phyloP scores from a whole-genome alignment of 2,797 vertebrate genomes.

The Gila robusta region DNA sequence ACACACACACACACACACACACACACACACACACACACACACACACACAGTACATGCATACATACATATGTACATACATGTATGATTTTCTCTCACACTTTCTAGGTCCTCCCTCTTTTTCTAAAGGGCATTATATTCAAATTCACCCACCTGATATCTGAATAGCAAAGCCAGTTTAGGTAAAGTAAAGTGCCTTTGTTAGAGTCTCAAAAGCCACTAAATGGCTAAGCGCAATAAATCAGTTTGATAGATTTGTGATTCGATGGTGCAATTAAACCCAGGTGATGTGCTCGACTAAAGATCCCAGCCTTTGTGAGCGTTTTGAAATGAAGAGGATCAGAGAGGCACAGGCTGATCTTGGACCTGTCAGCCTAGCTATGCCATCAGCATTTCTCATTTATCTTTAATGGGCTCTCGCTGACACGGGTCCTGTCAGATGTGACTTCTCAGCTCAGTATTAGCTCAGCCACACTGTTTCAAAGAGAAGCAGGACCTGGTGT shows the following conservation, averaged over 20 bases:
- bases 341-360: constrained; percentile 25
- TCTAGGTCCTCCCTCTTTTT: neutral
- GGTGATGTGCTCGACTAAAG: constrained; percentile 5
- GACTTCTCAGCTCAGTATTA: constrained; percentile 62
- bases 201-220: constrained; percentile 1
- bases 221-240: constrained; percentile 11
- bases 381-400: constrained; percentile 75
- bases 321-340: constrained; percentile 33
- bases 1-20: too few relatives aligned
- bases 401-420: constrained; percentile 70
- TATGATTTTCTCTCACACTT: neutral
- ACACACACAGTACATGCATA: neutral
- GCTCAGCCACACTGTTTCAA: constrained; percentile 60
- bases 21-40: too few relatives aligned
- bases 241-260: constrained; percentile 27
- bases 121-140: constrained; percentile 6
- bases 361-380: constrained; percentile 61
- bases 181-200: neutral
- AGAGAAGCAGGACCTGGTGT: constrained; percentile 60
- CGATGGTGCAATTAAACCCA: constrained; percentile 40
- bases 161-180: neutral
- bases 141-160: neutral
- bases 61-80: neutral
- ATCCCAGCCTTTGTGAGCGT: neutral
- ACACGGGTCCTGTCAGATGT: constrained; percentile 72